phyloP scores from a whole-genome alignment of 2,113 vertebrate species.

The Eubucco bourcierii region DNA sequence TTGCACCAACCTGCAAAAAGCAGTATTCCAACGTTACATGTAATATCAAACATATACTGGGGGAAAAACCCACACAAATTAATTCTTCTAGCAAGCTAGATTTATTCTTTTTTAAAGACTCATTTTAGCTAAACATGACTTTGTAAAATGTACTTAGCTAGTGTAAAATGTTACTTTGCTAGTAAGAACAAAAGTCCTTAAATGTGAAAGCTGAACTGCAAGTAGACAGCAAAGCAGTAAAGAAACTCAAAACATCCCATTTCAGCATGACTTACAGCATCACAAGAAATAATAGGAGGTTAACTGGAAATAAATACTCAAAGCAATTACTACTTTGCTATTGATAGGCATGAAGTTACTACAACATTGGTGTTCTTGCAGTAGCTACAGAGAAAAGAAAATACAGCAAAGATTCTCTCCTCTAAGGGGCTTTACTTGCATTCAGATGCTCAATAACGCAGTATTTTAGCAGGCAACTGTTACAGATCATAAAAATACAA shows the following conservation, averaged over 20 bases:
- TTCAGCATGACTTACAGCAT: neutral
- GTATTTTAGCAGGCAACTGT: neutral
- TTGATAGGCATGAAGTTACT: neutral
- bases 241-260: neutral
- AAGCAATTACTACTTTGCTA: neutral
- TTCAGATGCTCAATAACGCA: neutral
- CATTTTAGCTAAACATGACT: neutral
- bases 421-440: neutral
- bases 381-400: neutral
- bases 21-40: neutral
- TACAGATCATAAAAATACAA: neutral
- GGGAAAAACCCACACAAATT: neutral
- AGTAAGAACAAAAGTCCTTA: neutral
- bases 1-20: slow-evolving; percentile 88
- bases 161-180: neutral
- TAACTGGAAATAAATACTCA: neutral
- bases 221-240: neutral
- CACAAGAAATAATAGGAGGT: neutral
- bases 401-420: neutral
- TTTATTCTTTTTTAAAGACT: neutral
- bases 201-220: neutral
- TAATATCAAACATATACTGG: neutral
- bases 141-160: neutral
- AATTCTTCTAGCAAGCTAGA: neutral
- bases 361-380: neutral